Evolutionary conservation across 2,113 vertebrate genomes (phyloP), one percentile per base, ranked within the genome.

Genomic region (Tragelaphus buxtoni): DNA sequence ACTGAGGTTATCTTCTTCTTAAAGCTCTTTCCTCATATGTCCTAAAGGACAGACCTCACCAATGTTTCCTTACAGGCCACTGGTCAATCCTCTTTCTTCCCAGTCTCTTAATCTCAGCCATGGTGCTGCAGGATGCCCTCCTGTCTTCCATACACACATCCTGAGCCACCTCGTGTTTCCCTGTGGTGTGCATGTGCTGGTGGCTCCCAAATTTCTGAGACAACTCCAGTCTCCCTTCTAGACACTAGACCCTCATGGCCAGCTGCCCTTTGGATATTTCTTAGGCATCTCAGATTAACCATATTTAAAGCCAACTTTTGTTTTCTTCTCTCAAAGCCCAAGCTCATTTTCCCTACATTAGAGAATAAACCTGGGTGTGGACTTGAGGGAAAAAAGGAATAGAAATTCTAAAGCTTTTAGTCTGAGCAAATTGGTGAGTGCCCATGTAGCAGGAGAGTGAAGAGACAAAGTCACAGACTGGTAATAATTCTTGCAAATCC

Each of bases 71-170:
- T 26, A 30, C 60, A 4, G 9, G 7, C 53, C 7, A 11, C 47
- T 24, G 11, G 13, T 30, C 81, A 87, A 11, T 14, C 47, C 22
- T 74, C 9, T 17, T 61, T 74, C 74, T 83, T 69, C 28, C 16
- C 20, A 20, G 1, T 2, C 35, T 61, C 77, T 77, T 35, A 4
- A 22, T 51, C 13, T 35, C 45, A 4, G 3, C 45, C 9, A 1
- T 12, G 2, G 24, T 1, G 2, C 5, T n/a, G 5, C 0, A 30
- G 11, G 39, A 18, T 1, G 4, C 9, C 13, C 39, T 45, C 18
- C 9, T 22, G 9, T 56, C 53, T 9, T 32, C 28, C 7, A 1
- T 22, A 9, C 3, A 2, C 0, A 5, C 12, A 5, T 7, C 17
- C 26, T 32, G 26, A 12, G 35, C n/a, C 58, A 28, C 39, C 22